Evolutionary conservation across 2,888 invertebrate genomes (phyloP).

Genomic region (Cheilosia pagana): DNA sequence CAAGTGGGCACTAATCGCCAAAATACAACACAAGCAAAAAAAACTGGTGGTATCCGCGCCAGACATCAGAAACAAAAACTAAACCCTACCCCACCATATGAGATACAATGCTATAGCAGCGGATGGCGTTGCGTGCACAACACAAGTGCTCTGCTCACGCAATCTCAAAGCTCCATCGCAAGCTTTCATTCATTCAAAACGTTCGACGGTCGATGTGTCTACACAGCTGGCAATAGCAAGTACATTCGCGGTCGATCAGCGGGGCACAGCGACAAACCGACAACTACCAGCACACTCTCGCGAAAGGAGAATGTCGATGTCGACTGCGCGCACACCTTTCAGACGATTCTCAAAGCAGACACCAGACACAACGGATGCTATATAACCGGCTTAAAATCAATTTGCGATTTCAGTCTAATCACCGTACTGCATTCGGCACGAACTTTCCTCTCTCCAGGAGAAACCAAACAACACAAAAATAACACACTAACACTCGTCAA

Average conservation of each 20-base stretch:
- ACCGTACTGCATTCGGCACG: conserved; percentile 81
- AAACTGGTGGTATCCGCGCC: conserved; percentile 44
- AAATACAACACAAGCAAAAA: conserved; percentile 22
- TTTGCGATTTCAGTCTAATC: conserved; percentile 84
- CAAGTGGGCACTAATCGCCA: conserved; percentile 60
- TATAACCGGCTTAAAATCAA: conserved; percentile 84
- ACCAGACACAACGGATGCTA: conserved; percentile 82
- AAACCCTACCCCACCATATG: conserved; percentile 27
- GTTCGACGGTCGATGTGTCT: conserved; percentile 32
- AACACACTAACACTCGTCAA: neutral
- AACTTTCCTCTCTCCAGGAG: conserved; percentile 56
- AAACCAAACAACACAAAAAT: neutral
- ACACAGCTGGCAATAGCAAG: conserved; percentile 12
- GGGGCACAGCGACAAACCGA: conserved; percentile 14
- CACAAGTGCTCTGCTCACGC: conserved; percentile 34
- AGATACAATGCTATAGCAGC: conserved; percentile 27
- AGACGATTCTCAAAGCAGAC: conserved; percentile 70
- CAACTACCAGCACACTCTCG: conserved; percentile 25
- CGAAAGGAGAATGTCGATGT: conserved; percentile 74
- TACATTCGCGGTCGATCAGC: conserved; percentile 43
- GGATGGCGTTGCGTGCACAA: conserved; percentile 8
- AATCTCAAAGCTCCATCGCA: conserved; percentile 66
- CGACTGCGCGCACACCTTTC: conserved; percentile 71
- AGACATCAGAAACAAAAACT: conserved; percentile 26
- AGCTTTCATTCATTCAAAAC: conserved; percentile 70